Base-by-base conservation (phyloP, 2,113 vertebrate genomes). In the Aythya baeri region DNA sequence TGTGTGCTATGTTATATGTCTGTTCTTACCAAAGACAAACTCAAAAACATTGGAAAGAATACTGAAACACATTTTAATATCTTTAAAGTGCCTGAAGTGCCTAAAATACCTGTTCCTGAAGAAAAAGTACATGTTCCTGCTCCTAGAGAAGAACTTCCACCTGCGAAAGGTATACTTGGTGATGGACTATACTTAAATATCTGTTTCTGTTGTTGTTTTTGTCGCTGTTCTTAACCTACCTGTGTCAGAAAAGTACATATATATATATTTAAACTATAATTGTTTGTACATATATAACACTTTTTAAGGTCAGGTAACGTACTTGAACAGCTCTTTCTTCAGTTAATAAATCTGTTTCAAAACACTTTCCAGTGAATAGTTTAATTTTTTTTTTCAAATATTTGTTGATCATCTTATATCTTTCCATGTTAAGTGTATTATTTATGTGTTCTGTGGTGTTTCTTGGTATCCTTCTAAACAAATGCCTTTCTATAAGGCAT, bases 101-200 rank as follows among this genome's bases (percentile, higher is more conserved):
- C 96, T 76, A 98, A 94, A 97, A 98, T 96, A 85, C 72, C 96
- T 78, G 71, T 96, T 11, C 94, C 96, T 93, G 97, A 97, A 91
- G 96, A 97, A 96, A 97, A 97, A 94, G 36, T 91, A n/a, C 76
- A 91, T 18, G 26, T 94, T 71, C 62, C 89, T 58, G 41, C 96
- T 95, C 74, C 92, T 62, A 95, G 95, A 97, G 95, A 95, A 96
- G 95, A 97, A 93, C 36, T 18, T 41, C 89, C 93, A 57, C 83
- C 23, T 91, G 55, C 73, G 59, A 95, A 97, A 98, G 91, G 92
- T 97, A 97, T 26, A 89, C 16, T 73, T 76, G 71, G 16, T 75
- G 29, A 58, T 46, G 34, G n/a, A 77, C 11, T 77, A 9, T 68
- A 59, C 11, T 78, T 80, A 26, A 66, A 43, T 86, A 54, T 16